Conservation (phyloP, 37 sponge, comb jelly and placozoan species). For the Chondrosia reniformis region DNA sequence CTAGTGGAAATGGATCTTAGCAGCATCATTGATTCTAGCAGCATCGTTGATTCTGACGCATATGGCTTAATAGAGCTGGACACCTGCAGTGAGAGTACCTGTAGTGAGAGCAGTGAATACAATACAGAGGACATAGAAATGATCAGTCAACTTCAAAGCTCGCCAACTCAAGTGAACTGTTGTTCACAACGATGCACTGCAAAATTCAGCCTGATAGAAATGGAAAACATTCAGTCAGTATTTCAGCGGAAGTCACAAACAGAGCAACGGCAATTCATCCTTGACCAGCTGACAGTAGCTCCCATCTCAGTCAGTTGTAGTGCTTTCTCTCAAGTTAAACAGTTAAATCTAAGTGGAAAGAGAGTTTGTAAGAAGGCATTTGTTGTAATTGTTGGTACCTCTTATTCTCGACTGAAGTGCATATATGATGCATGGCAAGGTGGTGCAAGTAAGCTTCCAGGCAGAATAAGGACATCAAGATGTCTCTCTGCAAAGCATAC, state of each 20-base stretch:
- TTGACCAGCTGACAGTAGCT: constrained; percentile 1
- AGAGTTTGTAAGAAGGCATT: not conserved
- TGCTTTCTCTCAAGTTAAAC: not conserved
- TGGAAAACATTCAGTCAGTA: not conserved
- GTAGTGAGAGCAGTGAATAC: not conserved
- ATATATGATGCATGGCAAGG: not conserved
- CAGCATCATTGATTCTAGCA: not conserved
- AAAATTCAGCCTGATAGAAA: not conserved
- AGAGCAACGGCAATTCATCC: constrained; percentile 4
- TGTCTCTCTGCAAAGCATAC: not conserved
- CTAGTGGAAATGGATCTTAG: not conserved
- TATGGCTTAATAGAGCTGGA: not conserved
- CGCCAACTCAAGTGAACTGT: not conserved
- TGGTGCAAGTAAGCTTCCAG: not conserved
- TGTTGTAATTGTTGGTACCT: not conserved
- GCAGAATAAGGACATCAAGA: not conserved
- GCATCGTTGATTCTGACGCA: not conserved
- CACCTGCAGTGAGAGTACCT: not conserved
- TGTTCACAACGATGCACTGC: not conserved
- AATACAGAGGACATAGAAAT: not conserved
- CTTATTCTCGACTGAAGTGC: not conserved
- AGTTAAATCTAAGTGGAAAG: not conserved
- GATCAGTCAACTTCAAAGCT: not conserved
- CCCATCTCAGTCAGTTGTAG: not conserved
- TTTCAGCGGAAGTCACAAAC: not conserved